Conservation (phyloP, 2,113 vertebrate genomes). For the Alexandromys fortis region DNA sequence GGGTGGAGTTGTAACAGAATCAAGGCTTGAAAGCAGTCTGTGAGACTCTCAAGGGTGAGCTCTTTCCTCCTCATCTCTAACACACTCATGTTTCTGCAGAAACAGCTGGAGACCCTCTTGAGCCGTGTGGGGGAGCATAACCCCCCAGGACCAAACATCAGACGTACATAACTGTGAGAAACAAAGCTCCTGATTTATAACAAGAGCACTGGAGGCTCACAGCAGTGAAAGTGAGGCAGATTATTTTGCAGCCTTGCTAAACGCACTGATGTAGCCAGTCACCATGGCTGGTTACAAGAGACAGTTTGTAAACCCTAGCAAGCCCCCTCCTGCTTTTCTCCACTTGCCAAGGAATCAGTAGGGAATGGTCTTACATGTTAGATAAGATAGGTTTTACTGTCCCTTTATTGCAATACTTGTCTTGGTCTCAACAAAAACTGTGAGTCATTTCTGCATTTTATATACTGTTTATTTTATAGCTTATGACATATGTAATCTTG, state of each 20-base stretch:
- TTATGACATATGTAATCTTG: neutral
- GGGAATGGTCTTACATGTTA: neutral
- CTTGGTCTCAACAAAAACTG: neutral
- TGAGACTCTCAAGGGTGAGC: neutral
- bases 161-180: neutral
- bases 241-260: neutral
- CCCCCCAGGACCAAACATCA: neutral
- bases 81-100: neutral
- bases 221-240: neutral
- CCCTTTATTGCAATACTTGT: neutral
- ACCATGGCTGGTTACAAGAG: neutral
- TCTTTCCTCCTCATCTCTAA: neutral
- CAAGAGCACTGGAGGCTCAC: neutral
- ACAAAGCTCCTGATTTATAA: neutral
- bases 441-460: neutral
- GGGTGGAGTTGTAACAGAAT: neutral
- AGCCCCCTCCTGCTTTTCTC: neutral
- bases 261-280: neutral
- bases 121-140: neutral
- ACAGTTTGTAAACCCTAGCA: neutral
- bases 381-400: neutral
- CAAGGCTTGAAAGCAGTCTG: neutral
- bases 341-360: neutral
- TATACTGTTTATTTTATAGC: neutral
- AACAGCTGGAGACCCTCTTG: neutral